Evolutionary conservation across 2,888 invertebrate species (phyloP).

Genomic region (Troilus luridus): DNA sequence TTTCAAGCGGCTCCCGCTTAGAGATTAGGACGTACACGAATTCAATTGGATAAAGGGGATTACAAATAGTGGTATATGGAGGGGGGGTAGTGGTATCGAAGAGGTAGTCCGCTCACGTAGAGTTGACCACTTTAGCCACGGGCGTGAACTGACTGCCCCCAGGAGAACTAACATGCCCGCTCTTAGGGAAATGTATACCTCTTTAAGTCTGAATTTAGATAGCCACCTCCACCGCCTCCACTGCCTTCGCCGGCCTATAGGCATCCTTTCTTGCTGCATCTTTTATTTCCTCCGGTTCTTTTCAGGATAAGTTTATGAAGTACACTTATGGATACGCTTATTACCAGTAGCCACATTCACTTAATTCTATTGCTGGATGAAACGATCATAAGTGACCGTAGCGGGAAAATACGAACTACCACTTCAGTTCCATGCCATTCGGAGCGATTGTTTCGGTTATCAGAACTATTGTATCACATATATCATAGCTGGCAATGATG

Average conservation of each 20-base stretch:
- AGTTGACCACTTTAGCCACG: constrained; percentile 53
- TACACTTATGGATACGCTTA: not conserved
- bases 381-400: no score
- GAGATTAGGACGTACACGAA: constrained; percentile 22
- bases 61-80: constrained; percentile 53
- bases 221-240: not conserved
- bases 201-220: constrained; percentile 55
- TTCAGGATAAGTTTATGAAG: not conserved
- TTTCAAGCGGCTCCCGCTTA: not conserved
- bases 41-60: constrained; percentile 58
- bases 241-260: not conserved
- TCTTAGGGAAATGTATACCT: constrained; percentile 57
- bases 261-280: constrained; percentile 28
- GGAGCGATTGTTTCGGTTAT: no score
- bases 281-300: constrained; percentile 1
- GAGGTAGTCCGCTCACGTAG: constrained; percentile 45
- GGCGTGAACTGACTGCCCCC: constrained; percentile 55
- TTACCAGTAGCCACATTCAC: no score
- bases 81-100: no score
- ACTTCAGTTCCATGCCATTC: no score
- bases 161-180: not conserved
- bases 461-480: no score
- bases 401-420: no score
- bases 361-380: no score
- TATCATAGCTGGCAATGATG: no score